A percentile compares a stretch with the other conserved stretches of the same genome.
These are phyloP conservation scores for Malacoctenus gilli DNA, from an alignment of 2,797 vertebrate genomes.

Conservation along the genomic window DNA sequence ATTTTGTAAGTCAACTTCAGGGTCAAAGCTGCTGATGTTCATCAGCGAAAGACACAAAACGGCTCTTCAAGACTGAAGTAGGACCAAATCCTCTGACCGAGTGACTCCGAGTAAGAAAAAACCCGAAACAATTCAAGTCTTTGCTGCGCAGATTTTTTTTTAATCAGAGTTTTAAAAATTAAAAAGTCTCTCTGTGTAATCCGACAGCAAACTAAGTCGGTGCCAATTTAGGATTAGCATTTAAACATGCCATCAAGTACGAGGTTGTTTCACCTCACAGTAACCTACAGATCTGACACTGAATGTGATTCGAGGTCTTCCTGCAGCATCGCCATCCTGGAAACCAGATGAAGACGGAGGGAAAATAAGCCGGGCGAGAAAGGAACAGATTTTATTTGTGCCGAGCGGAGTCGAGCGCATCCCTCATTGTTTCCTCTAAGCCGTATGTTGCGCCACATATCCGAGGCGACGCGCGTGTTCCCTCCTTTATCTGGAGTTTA, in stretches of 20 bases:
- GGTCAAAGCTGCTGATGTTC: no score
- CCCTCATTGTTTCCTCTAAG: constrained; percentile 56
- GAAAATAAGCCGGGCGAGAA: constrained; percentile 34
- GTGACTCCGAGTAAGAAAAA: no score
- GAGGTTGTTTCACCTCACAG: constrained; percentile 7
- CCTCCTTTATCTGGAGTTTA: constrained; percentile 52
- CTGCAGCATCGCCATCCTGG: constrained; percentile 29
- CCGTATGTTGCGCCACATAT: constrained; percentile 48
- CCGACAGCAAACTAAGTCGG: not conserved
- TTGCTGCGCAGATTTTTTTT: constrained; percentile 6
- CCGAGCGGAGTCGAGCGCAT: constrained; percentile 49
- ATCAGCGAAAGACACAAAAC: no score
- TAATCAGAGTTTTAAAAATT: no score
- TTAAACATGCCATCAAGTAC: constrained; percentile 17
- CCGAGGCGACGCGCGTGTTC: constrained; percentile 34
- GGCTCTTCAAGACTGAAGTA: no score
- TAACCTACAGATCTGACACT: constrained; percentile 23
- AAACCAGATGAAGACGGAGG: constrained; percentile 42
- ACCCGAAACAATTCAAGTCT: no score
- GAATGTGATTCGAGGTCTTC: constrained; percentile 36
- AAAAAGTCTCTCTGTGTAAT: constrained; percentile 3
- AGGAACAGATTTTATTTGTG: constrained; percentile 63
- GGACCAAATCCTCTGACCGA: no score
- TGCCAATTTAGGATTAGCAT: constrained; percentile 13
- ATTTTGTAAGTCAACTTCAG: no score